Percentiles rank a stretch among this genome's conserved stretches.
phyloP scores from a whole-genome alignment of 1,140 invertebrate genomes.

The Musca domestica region DNA sequence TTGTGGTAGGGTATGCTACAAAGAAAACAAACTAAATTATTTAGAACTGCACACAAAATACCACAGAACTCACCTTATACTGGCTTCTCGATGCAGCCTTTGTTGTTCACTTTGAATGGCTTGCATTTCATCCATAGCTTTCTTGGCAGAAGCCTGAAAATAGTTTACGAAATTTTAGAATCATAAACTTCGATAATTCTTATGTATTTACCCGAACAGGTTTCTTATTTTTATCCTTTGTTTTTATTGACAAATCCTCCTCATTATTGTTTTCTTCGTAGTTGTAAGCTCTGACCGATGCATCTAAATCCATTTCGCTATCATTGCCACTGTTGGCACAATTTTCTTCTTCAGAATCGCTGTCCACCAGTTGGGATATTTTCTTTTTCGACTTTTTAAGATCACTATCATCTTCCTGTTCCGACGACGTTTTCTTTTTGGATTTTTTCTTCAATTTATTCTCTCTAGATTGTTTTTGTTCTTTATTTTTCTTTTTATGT shows the following conservation, averaged over 20 bases:
- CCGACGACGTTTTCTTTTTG: background rate
- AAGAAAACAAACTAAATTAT: background rate
- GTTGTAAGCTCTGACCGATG: slow-evolving; percentile 27
- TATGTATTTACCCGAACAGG: background rate
- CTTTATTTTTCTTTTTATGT: no score
- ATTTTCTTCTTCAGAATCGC: background rate
- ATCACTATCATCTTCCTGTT: no score
- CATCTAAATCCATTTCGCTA: slow-evolving; percentile 37
- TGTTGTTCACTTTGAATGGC: slow-evolving; percentile 59
- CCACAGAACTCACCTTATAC: slow-evolving; percentile 48
- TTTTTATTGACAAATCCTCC: slow-evolving; percentile 1
- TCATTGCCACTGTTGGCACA: background rate
- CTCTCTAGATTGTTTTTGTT: background rate
- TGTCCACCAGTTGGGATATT: slow-evolving; percentile 28
- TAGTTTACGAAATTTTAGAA: background rate
- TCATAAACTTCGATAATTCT: no score
- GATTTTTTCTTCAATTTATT: slow-evolving; percentile 1
- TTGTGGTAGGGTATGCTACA: slow-evolving; percentile 67
- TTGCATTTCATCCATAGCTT: slow-evolving; percentile 53
- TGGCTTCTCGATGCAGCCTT: slow-evolving; percentile 63
- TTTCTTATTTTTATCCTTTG: slow-evolving; percentile 34
- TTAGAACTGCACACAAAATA: no score
- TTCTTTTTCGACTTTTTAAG: slow-evolving; percentile 30
- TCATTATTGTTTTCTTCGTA: slow-evolving; percentile 22
- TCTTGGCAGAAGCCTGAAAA: slow-evolving; percentile 53